Evolutionary conservation across 53 echinoderm and acorn worm species (phyloP).

Genomic region (Paelopatides confundens): DNA sequence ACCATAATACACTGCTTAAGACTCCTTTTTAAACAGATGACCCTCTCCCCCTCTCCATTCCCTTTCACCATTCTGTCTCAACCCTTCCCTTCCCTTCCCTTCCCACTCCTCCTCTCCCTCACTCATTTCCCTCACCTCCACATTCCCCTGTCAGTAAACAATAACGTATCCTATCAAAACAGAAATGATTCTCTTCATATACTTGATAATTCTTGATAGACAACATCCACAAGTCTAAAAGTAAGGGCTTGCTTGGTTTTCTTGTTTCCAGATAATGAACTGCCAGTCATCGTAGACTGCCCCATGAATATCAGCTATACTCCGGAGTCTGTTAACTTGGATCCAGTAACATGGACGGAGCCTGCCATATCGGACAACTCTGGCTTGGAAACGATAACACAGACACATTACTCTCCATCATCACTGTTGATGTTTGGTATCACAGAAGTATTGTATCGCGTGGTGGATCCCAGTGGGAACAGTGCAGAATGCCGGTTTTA

Average conservation of each 20-base stretch:
- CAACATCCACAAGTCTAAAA: too few species aligned
- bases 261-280: constrained; percentile 46
- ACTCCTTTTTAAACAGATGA: too few species aligned
- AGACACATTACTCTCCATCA: neutral
- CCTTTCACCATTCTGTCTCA: too few species aligned
- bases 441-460: constrained; percentile 27
- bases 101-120: too few species aligned
- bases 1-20: too few species aligned
- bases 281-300: constrained; percentile 49
- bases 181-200: too few species aligned
- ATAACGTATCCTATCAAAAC: too few species aligned
- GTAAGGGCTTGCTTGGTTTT: neutral
- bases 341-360: constrained; percentile 37
- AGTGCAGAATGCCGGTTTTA: constrained; percentile 35
- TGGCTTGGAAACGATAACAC: neutral
- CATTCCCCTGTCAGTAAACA: too few species aligned
- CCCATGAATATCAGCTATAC: constrained; percentile 29
- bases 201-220: too few species aligned
- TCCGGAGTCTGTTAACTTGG: neutral
- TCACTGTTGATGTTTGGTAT: constrained; percentile 13
- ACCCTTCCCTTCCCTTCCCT: too few species aligned
- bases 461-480: constrained; percentile 50
- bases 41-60: too few species aligned
- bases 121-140: too few species aligned
- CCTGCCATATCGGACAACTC: constrained; percentile 30